Evolutionary conservation across 2,888 invertebrate species (phyloP), one percentile per base, ranked within the genome.

Genomic region (Germaria angustata): DNA sequence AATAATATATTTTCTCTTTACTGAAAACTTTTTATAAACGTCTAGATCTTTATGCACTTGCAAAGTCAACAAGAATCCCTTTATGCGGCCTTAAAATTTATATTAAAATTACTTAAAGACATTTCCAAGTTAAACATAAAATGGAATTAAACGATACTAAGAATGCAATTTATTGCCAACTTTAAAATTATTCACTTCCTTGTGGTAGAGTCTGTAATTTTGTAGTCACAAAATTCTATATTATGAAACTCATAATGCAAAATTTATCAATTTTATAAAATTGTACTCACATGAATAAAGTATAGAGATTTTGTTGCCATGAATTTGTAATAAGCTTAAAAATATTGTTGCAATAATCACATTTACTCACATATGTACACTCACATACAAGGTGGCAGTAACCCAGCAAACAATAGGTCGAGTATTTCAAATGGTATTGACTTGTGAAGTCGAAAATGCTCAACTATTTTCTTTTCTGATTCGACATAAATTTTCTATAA

Each of bases 261-360:
- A 66, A 69, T 69, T 77, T 77, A 69, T 77, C 77, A 77, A 69
- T 69, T 77, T 53, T 17, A 53, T 36, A 24, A 44, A 77, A 69
- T 75, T 75, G 22, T 22, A 28, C 44, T 75, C 65, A 17, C 28
- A 46, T 57, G 75, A 46, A 65, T 66, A 44, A 63, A 44, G 41
- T 53, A 32, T 0, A 63, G 7, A 32, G 5, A n/a, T 66, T 59
- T 17, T 8, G 28, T 59, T 66, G 78, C 39, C 65, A 66, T 66
- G 71, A 79, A 71, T 57, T 57, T 59, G 57, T 66, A 66, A 79
- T 66, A 41, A 72, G 72, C 7, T 72, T 72, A 57, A 55, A 79
- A 79, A 79, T 65, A 51, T 24, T 79, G 49, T 63, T 49, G 78
- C 63, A 71, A 63, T 78, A 71, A 78, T 78, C 51, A 61, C 34